phyloP scores from a whole-genome alignment of 2,113 vertebrate genomes.

The Craseonycteris thonglongyai region DNA sequence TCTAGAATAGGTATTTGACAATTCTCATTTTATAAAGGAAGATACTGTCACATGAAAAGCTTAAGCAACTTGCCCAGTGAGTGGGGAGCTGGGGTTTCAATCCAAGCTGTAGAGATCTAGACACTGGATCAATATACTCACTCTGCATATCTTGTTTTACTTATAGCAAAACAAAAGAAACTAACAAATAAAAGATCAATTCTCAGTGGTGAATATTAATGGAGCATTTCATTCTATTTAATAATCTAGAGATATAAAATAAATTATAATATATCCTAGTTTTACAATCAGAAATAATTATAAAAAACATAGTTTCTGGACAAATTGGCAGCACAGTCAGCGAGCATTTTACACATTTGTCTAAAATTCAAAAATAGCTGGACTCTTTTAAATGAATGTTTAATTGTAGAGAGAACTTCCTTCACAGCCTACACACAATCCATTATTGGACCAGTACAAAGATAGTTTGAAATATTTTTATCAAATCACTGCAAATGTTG shows the following conservation, averaged over 20 bases:
- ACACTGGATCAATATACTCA: not conserved
- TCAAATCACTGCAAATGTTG: not conserved
- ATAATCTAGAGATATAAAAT: not conserved
- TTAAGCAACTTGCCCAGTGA: not conserved
- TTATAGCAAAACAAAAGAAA: not conserved
- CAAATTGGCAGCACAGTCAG: not conserved
- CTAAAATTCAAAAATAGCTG: constrained; percentile 11
- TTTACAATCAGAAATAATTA: not conserved
- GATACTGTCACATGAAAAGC: not conserved
- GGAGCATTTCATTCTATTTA: not conserved
- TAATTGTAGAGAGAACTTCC: constrained; percentile 6
- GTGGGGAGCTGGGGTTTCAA: not conserved
- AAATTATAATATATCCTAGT: not conserved
- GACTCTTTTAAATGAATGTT: too few relatives aligned
- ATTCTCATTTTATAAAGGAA: not conserved
- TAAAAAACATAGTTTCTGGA: not conserved
- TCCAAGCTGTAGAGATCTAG: not conserved
- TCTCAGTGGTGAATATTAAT: not conserved
- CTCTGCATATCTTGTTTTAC: not conserved
- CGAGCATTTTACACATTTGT: constrained; percentile 2
- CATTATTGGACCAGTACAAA: not conserved
- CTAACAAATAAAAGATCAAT: not conserved
- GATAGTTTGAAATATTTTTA: constrained; percentile 17
- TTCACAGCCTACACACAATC: not conserved
- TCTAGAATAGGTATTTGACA: not conserved